Conservation (phyloP, 2,797 vertebrate genomes). For the Hippocampus kuda region DNA sequence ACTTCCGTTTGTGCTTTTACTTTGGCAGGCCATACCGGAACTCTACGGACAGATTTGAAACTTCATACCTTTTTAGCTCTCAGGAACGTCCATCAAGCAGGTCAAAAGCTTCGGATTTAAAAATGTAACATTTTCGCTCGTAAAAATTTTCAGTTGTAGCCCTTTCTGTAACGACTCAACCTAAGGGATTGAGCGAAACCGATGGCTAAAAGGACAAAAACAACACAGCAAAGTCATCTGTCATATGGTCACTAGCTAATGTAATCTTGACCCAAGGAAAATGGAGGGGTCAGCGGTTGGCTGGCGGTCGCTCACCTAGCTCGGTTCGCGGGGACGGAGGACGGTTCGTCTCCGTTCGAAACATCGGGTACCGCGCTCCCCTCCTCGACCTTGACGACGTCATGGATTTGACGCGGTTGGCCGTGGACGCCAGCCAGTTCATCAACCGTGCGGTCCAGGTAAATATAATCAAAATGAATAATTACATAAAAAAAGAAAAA, state of each 20-base stretch:
- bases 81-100: not conserved
- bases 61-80: not conserved
- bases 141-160: not conserved
- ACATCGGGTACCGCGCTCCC: not conserved
- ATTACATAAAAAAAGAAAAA: not conserved
- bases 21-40: not conserved
- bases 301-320: not conserved
- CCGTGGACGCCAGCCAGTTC: conserved; percentile 83
- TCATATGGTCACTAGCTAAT: not conserved
- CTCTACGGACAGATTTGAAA: not conserved
- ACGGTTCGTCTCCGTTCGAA: not conserved
- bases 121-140: not conserved
- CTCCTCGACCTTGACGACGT: conserved; percentile 5
- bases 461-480: conserved; percentile 12
- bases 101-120: not conserved
- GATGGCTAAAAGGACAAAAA: not conserved
- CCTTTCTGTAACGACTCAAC: not conserved
- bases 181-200: not conserved
- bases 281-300: conserved; percentile 2
- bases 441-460: conserved; percentile 87
- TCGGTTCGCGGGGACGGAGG: not conserved
- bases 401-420: conserved; percentile 87
- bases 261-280: not conserved
- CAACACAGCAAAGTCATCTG: not conserved
- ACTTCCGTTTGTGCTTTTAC: not conserved